phyloP scores from a whole-genome alignment of 2,888 invertebrate genomes.

The Platypus cylindrus region DNA sequence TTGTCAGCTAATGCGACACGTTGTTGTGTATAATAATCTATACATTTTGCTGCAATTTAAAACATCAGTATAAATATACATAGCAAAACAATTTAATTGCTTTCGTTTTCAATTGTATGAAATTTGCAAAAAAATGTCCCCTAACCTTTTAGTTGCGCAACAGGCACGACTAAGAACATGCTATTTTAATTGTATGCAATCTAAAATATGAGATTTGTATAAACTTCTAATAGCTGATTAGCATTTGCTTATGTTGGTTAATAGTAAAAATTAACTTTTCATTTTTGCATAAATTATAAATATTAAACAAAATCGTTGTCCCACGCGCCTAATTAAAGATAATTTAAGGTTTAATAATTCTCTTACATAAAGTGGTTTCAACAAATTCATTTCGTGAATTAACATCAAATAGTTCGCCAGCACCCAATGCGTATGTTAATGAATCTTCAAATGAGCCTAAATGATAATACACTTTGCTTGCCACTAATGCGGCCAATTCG shows the following conservation, averaged over 20 bases:
- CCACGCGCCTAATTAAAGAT: too few species aligned
- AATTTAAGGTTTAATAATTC: neutral
- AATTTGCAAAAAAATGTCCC: too few species aligned
- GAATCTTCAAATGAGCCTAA: constrained; percentile 95
- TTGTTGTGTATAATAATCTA: constrained; percentile 90
- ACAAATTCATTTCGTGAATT: constrained; percentile 91
- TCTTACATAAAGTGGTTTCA: constrained; percentile 75
- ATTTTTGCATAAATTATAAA: too few species aligned
- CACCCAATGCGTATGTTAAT: constrained; percentile 91
- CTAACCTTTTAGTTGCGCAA: too few species aligned
- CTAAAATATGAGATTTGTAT: constrained; percentile 1
- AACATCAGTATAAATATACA: constrained; percentile 1
- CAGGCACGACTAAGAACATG: too few species aligned
- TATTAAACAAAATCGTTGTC: too few species aligned
- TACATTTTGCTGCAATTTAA: constrained; percentile 69
- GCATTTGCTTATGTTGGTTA: too few species aligned
- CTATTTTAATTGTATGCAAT: too few species aligned
- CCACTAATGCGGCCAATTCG: constrained; percentile 89
- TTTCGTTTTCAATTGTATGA: too few species aligned
- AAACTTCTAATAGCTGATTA: neutral
- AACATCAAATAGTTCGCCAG: constrained; percentile 89
- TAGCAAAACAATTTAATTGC: too few species aligned
- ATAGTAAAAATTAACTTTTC: too few species aligned
- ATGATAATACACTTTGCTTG: constrained; percentile 97
- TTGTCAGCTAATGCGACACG: constrained; percentile 62